These are phyloP conservation scores for Panurus biarmicus DNA, from an alignment of 2,113 vertebrate genomes.

Conservation along the genomic window DNA sequence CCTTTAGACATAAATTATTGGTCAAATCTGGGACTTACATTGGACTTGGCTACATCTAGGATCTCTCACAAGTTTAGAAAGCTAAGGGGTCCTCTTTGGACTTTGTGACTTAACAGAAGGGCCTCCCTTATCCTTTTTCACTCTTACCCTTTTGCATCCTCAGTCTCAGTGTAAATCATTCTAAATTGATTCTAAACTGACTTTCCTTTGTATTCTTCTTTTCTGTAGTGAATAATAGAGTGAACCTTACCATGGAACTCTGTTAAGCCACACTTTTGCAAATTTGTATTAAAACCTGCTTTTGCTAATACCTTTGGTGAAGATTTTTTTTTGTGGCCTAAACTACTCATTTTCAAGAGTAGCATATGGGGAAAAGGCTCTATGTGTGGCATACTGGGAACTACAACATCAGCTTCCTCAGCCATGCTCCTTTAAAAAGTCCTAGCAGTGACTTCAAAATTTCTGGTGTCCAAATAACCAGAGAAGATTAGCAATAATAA, in stretches of 20 bases:
- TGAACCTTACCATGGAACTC: neutral
- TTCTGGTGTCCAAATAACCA: neutral
- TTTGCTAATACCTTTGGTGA: neutral
- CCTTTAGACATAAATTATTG: neutral
- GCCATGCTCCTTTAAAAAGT: neutral
- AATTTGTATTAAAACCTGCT: neutral
- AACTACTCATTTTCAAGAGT: neutral
- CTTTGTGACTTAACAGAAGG: neutral
- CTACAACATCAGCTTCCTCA: neutral
- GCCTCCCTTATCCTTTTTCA: neutral
- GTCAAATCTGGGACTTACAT: neutral
- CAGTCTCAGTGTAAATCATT: neutral
- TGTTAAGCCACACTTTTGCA: neutral
- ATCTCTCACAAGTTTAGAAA: neutral
- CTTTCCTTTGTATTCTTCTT: neutral
- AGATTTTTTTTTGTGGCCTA: neutral
- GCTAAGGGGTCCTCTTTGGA: neutral
- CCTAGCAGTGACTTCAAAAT: neutral
- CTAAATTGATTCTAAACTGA: neutral
- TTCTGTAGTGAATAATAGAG: neutral
- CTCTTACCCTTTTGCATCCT: neutral
- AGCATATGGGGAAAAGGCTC: neutral
- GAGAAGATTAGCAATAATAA: neutral
- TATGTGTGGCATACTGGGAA: fast-evolving
- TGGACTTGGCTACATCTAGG: neutral